phyloP scores from a whole-genome alignment of 2,797 vertebrate genomes.

The Harpagifer antarcticus region DNA sequence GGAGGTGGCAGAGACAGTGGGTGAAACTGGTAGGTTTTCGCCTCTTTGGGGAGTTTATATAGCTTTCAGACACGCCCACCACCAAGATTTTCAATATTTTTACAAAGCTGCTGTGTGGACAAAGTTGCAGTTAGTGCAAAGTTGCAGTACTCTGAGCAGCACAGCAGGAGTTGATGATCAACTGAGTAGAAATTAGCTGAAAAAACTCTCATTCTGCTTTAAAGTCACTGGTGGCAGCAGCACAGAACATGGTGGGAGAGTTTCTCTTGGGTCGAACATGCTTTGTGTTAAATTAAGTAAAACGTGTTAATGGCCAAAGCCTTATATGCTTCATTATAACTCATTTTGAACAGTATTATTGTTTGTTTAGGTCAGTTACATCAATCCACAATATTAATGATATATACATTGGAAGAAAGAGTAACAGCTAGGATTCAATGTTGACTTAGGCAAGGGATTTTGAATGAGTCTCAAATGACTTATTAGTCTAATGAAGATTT shows the following conservation, averaged over 20 bases:
- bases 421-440: constrained; percentile 51
- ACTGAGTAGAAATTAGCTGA: constrained; percentile 42
- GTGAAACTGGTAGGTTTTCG: no score
- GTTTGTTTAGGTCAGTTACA: constrained; percentile 62
- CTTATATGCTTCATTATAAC: constrained; percentile 10
- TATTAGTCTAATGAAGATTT: constrained; percentile 51
- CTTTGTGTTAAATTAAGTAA: constrained; percentile 46
- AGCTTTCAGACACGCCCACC: no score
- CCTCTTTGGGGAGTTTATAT: no score
- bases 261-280: constrained; percentile 49
- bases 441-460: constrained; percentile 54
- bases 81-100: no score
- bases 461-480: constrained; percentile 53
- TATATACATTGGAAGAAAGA: constrained; percentile 53
- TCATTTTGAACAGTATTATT: constrained; percentile 43
- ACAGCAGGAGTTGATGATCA: constrained; percentile 31
- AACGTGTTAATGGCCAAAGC: constrained; percentile 28
- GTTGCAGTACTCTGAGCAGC: constrained; percentile 40
- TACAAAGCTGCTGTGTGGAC: no score
- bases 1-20: no score
- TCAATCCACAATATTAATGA: constrained; percentile 48
- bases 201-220: constrained; percentile 11
- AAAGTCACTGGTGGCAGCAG: constrained; percentile 15
- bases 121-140: constrained; percentile 29
- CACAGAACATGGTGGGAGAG: constrained; percentile 36